Base-by-base conservation (phyloP, 2,888 invertebrate species). In the Luffia ferchaultella region DNA sequence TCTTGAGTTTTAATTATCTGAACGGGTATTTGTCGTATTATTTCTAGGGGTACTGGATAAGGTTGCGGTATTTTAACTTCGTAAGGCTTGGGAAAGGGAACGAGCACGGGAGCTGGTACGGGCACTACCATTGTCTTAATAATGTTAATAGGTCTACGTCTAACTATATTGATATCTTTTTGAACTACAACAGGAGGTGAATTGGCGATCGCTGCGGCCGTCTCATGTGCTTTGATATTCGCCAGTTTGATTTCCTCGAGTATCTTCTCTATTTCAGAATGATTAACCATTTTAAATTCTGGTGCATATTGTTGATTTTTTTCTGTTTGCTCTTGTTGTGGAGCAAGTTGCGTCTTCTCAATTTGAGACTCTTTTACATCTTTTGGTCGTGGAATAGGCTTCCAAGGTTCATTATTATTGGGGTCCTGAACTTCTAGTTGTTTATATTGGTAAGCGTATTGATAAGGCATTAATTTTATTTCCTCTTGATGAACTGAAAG, bases 221-320 rank as follows among this genome's bases (percentile, higher is more conserved):
- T 65, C 15, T 65, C 61, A 9, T 64, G 52, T 41, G 67, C 64
- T 3, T 67, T 70, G 55, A 71, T 70, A 49, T 67, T 70, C 41
- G 63, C 65, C 42, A 67, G 55, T 18, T 64, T 64, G 49, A 59
- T 58, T 16, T 57, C 58, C 7, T 55, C 56, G 16, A 60, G 46
- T 17, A 70, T 55, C n/a, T 65, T 68, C 52, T 70, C 68, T 5
- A 73, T 57, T 55, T 70, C 70, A 49, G 60, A 16, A 15, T 40
- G 60, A 0, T 64, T 69, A 44, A 62, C 63, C 12, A 64, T 62
- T 45, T 67, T 71, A 55, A 73, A 68, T 53, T 71, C 67, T 0
- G 67, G 53, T 51, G 70, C 57, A 53, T 71, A 57, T 67, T 73
- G 63, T 48, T 41, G 48, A 16, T n/a, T n/a, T n/a, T n/a, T n/a